These are phyloP conservation scores for Shinisaurus crocodilurus DNA, from an alignment of 2,113 vertebrate genomes.

Conservation along the genomic window DNA sequence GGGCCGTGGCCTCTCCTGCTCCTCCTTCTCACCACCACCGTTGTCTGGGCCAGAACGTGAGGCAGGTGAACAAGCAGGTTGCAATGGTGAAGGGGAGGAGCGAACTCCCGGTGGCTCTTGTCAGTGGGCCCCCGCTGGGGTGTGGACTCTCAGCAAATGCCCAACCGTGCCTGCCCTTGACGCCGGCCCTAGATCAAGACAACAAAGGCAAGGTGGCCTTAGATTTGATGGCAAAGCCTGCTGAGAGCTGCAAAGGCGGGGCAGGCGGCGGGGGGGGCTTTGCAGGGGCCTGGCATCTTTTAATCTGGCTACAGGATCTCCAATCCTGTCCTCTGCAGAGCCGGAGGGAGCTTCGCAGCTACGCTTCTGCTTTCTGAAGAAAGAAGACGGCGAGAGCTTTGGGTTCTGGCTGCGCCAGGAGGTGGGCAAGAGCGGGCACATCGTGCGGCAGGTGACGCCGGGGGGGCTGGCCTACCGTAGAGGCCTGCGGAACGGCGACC, in stretches of 20 bases:
- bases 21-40: too few species aligned
- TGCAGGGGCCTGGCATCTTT: not conserved
- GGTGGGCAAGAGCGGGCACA: constrained; percentile 73
- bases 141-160: too few species aligned
- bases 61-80: too few species aligned
- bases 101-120: too few species aligned
- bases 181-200: too few species aligned
- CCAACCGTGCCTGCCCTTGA: too few species aligned
- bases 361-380: constrained; percentile 86
- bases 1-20: too few species aligned
- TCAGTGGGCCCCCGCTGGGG: too few species aligned
- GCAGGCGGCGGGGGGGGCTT: too few species aligned
- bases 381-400: constrained; percentile 73
- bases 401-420: constrained; percentile 85
- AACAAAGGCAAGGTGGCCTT: not conserved
- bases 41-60: too few species aligned
- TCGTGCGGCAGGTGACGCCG: constrained; percentile 79
- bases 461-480: constrained; percentile 79
- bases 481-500: constrained; percentile 86
- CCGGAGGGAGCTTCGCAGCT: constrained; percentile 49
- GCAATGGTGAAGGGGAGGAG: too few species aligned
- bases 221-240: not conserved
- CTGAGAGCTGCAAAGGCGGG: not conserved
- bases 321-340: constrained; percentile 36
- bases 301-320: rapidly evolving